Percentiles rank a stretch among this genome's conserved stretches.
Conservation (phyloP, 2,797 vertebrate species). For the Liparis tanakae region DNA sequence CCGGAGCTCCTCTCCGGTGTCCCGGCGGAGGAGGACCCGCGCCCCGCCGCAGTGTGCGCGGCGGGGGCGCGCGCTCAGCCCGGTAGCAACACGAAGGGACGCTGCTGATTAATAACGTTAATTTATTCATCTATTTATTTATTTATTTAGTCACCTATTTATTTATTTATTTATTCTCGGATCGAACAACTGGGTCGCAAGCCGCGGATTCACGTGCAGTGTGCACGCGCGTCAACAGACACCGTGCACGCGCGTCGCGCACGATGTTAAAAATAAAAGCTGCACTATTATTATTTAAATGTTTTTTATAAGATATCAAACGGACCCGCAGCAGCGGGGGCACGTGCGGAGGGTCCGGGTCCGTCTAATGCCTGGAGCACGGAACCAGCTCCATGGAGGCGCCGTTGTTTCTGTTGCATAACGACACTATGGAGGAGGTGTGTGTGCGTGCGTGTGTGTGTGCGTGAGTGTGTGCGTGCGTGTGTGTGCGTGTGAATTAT, state of each 20-base stretch:
- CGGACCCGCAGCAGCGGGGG: too few relatives aligned
- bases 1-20: too few relatives aligned
- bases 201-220: not conserved
- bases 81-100: too few relatives aligned
- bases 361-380: slow-evolving; percentile 25
- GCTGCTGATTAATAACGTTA: too few relatives aligned
- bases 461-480: slow-evolving; percentile 19
- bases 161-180: too few relatives aligned
- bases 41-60: slow-evolving; percentile 42
- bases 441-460: slow-evolving; percentile 9
- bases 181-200: not conserved
- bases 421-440: slow-evolving; percentile 57
- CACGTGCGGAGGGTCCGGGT: too few relatives aligned
- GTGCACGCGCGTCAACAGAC: not conserved
- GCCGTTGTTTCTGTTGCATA: slow-evolving; percentile 51
- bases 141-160: too few relatives aligned
- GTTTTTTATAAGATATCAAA: too few relatives aligned
- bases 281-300: not conserved
- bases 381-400: slow-evolving; percentile 3
- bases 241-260: not conserved
- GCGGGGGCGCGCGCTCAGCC: too few relatives aligned
- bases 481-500: slow-evolving; percentile 56
- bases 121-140: too few relatives aligned
- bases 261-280: not conserved
- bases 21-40: not conserved